Conservation (phyloP, 2,113 vertebrate genomes). For the Tautogolabrus adspersus region DNA sequence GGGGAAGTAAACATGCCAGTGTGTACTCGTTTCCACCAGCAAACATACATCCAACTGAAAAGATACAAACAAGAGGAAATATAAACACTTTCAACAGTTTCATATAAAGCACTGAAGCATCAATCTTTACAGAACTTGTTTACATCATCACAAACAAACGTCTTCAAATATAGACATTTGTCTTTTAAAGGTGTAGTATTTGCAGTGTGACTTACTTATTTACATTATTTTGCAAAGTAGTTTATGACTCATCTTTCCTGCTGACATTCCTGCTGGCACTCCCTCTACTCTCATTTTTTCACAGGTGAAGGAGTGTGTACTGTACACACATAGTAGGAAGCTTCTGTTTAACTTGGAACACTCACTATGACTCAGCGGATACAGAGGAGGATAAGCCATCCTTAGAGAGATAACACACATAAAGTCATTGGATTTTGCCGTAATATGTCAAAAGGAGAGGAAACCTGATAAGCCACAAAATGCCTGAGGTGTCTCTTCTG, state of each 20-base stretch:
- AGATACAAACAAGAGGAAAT: neutral
- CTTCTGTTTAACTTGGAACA: conserved; percentile 8
- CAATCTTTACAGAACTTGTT: neutral
- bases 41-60: conserved; percentile 21
- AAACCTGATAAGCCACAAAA: neutral
- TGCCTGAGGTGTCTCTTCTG: neutral
- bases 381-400: neutral
- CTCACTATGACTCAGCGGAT: conserved; percentile 11
- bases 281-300: neutral
- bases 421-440: neutral
- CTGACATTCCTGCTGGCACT: neutral
- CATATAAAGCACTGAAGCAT: neutral
- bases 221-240: neutral
- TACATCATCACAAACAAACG: neutral
- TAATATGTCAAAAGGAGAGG: neutral
- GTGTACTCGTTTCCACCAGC: conserved; percentile 22
- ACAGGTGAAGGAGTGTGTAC: neutral
- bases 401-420: neutral
- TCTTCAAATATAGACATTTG: neutral
- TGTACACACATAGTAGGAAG: conserved; percentile 4
- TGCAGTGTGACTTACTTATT: neutral
- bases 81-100: neutral
- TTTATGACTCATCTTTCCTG: conserved; percentile 43
- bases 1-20: conserved; percentile 38
- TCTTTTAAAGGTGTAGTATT: neutral